These are phyloP conservation scores for Drosophila ustulata DNA, from an alignment of 2,888 invertebrate genomes.

Conservation along the genomic window DNA sequence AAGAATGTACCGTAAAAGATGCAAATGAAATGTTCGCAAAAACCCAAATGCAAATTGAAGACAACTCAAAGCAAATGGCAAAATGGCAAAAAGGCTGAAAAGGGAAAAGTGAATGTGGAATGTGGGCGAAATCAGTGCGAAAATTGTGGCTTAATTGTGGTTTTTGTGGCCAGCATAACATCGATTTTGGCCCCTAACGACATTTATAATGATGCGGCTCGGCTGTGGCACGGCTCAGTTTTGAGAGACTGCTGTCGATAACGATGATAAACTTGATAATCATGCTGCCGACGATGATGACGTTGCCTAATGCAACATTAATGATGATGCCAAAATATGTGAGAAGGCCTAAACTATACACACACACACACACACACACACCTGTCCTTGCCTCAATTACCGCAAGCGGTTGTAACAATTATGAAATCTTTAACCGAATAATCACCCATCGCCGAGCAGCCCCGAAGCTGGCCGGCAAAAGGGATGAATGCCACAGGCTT, in stretches of 20 bases:
- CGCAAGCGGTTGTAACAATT: conserved; percentile 44
- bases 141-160: conserved; percentile 51
- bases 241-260: not conserved
- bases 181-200: conserved; percentile 30
- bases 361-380: not conserved
- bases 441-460: conserved; percentile 14
- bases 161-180: conserved; percentile 34
- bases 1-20: not conserved
- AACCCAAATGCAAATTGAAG: conserved; percentile 6
- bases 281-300: conserved; percentile 24
- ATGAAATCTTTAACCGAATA: conserved; percentile 44
- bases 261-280: conserved; percentile 3
- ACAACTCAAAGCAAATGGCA: not conserved
- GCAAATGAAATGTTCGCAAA: conserved; percentile 21
- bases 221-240: conserved; percentile 9
- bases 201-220: conserved; percentile 46
- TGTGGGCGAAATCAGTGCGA: conserved; percentile 40
- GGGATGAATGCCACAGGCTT: conserved; percentile 34
- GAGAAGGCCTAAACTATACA: not conserved
- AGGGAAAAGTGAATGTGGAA: conserved; percentile 2
- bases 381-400: conserved; percentile 30
- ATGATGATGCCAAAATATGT: conserved; percentile 39
- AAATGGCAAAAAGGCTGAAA: not conserved
- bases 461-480: conserved; percentile 3
- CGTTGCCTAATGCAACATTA: conserved; percentile 39